These are phyloP conservation scores for Enteromius radiatus DNA, from an alignment of 2,797 vertebrate species.

Conservation along the genomic window DNA sequence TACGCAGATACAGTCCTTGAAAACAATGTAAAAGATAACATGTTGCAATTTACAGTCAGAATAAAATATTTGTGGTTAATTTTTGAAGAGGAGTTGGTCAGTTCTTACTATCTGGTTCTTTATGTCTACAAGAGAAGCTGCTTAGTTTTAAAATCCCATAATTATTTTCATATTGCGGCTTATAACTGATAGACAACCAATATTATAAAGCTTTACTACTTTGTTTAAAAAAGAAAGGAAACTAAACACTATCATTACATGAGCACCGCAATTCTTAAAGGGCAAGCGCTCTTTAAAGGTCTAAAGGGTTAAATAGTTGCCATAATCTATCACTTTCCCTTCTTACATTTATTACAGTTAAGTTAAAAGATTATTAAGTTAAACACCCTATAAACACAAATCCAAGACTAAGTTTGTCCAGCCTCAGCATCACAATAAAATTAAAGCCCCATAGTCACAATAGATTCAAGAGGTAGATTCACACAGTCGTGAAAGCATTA, in stretches of 20 bases:
- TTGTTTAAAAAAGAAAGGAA: neutral
- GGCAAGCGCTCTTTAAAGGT: neutral
- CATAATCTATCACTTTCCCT: neutral
- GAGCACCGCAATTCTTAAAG: neutral
- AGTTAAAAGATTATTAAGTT: neutral
- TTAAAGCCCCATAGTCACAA: neutral
- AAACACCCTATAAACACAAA: neutral
- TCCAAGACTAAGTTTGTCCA: neutral
- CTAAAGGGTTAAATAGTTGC: neutral
- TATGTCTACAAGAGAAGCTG: neutral
- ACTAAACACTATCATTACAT: neutral
- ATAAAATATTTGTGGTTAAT: neutral
- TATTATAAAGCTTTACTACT: neutral
- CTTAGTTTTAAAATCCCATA: neutral
- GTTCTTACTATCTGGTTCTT: neutral
- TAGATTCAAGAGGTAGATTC: neutral
- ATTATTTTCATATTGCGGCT: neutral
- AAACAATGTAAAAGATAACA: conserved; percentile 5
- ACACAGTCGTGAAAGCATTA: neutral
- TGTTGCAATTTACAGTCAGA: neutral
- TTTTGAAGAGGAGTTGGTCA: neutral
- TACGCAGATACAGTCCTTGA: neutral
- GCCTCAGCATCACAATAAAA: neutral
- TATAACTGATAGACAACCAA: neutral
- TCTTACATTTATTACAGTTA: neutral